Evolutionary conservation across 1,140 invertebrate species (phyloP).

Genomic region (Drosophila pandora): DNA sequence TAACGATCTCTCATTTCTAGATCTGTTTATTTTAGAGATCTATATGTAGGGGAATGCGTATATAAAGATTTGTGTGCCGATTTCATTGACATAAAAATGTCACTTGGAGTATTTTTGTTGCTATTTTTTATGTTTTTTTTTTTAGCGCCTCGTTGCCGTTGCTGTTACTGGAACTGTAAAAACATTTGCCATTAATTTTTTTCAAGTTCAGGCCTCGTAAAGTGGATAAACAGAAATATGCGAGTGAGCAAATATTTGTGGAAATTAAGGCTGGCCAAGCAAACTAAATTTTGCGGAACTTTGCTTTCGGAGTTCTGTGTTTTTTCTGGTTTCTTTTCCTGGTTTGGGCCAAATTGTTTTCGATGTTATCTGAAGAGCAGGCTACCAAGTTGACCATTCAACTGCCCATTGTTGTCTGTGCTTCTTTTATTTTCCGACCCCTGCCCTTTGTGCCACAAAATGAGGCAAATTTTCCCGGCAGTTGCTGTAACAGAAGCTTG

Average conservation of each 20-base stretch:
- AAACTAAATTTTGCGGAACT: conserved; percentile 57
- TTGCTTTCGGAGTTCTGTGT: conserved; percentile 29
- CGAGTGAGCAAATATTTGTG: conserved; percentile 62
- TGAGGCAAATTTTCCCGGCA: conserved; percentile 6
- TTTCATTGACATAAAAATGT: conserved; percentile 77
- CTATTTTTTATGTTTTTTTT: conserved; percentile 17
- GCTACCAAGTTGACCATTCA: conserved; percentile 33
- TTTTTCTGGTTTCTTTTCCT: conserved; percentile 13
- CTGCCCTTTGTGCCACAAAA: neutral
- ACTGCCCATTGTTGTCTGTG: conserved; percentile 42
- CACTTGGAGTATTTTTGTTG: conserved; percentile 46
- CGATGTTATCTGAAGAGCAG: conserved; percentile 19
- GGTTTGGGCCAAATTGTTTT: conserved; percentile 35
- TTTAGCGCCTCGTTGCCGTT: conserved; percentile 2
- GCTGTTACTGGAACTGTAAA: conserved; percentile 24
- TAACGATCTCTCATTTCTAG: conserved; percentile 20
- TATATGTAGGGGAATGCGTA: neutral
- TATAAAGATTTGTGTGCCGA: conserved; percentile 50
- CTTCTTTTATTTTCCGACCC: conserved; percentile 4
- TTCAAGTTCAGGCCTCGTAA: conserved; percentile 32
- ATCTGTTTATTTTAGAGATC: conserved; percentile 13
- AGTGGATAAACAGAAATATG: conserved; percentile 23
- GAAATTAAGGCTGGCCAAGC: conserved; percentile 64
- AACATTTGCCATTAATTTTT: conserved; percentile 72
- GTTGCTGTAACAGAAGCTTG: conserved; percentile 15